Base-by-base conservation (phyloP, 2,113 vertebrate species). In the Gavialis gangeticus region DNA sequence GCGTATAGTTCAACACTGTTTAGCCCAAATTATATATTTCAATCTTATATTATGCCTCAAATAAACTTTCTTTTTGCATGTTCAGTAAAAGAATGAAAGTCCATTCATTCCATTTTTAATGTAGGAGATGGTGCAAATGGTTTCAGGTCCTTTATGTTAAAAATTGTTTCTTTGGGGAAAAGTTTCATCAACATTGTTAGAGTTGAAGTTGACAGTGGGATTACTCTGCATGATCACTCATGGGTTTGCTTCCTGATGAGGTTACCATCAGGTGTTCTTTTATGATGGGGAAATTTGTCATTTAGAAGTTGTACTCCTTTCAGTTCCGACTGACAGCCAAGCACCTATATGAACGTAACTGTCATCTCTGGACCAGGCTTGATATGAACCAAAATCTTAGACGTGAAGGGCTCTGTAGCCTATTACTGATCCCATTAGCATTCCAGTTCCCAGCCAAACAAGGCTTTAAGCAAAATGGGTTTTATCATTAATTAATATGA, bases 401-500 rank as follows among this genome's bases (percentile, higher is more conserved):
- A 0, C 0, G 83, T 60, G 64, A 89, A 73, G 63, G 55, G 78
- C 24, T 69, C 58, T 15, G 71, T 1, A 69, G 2, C 60, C 46
- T 69, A 90, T 90, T 94, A 71, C 73, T 94, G 56, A 78, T 79
- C 91, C 89, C 73, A 92, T 57, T 79, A 91, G 90, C 37, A 21
- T 88, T 90, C 56, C 60, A 60, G 30, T 55, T 46, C 46, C 19
- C 11, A 80, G 6, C 58, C 7, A 55, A 69, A 91, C 46, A 94
- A 86, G 75, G 2, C n/a, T 64, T 87, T 84, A n/a, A 80, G 90
- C 56, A 90, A 87, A 28, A 55, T 24, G 19, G 64, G 57, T 2
- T 46, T 73, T 90, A 93, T 91, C 19, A 67, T 63, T 91, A 15
- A 34, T 90, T 58, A 37, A 14, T 19, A 69, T 55, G 66, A n/a